phyloP scores from a whole-genome alignment of 1,140 invertebrate species.

The Campodea augens region DNA sequence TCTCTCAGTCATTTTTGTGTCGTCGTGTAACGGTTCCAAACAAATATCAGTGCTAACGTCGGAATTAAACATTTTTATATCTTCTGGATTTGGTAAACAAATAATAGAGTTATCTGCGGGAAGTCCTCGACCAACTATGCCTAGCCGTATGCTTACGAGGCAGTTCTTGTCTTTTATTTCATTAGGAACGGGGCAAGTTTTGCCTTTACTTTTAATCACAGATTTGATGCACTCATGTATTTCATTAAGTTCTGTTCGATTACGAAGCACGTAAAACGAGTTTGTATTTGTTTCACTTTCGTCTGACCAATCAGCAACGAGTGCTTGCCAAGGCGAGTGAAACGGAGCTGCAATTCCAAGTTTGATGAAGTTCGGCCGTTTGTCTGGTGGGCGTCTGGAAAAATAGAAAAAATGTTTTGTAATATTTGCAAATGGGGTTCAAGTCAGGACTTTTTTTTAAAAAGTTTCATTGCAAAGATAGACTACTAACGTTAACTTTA shows the following conservation, averaged over 20 bases:
- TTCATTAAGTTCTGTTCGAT: not conserved
- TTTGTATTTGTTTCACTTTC: conserved; percentile 14
- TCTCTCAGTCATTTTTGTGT: conserved; percentile 32
- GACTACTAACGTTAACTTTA: no score
- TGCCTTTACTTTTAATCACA: not conserved
- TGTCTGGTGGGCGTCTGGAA: conserved; percentile 50
- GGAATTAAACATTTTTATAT: conserved; percentile 25
- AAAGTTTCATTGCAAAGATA: no score
- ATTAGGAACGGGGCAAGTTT: not conserved
- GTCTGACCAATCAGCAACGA: conserved; percentile 45
- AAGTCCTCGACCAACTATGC: conserved; percentile 4
- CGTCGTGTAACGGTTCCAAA: conserved; percentile 34
- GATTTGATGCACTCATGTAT: not conserved
- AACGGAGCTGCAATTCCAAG: conserved; percentile 57
- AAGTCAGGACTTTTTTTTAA: no score
- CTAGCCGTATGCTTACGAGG: conserved; percentile 7
- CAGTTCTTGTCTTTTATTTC: not conserved
- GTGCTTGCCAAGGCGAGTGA: conserved; percentile 42
- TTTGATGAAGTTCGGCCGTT: conserved; percentile 62
- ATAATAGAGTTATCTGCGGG: conserved; percentile 34
- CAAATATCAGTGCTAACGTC: conserved; percentile 31
- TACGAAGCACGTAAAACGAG: no score
- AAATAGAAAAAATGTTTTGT: conserved; percentile 10
- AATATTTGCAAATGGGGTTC: no score
- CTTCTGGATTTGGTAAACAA: conserved; percentile 36